phyloP scores from a whole-genome alignment of 2,888 invertebrate species.

The Tetragonisca angustula region DNA sequence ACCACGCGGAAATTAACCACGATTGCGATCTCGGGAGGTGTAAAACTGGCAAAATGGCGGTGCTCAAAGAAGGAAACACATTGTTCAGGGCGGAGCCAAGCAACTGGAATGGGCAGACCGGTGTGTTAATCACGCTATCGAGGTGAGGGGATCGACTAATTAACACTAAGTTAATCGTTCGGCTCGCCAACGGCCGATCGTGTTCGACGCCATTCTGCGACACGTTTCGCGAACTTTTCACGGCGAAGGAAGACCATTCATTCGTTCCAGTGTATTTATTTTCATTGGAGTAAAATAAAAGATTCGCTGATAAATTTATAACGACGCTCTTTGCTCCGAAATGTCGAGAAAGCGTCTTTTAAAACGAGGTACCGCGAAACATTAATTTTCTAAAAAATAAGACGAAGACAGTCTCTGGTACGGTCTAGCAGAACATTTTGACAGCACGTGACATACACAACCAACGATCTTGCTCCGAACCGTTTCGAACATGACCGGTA shows the following conservation, averaged over 20 bases:
- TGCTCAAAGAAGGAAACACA: slow-evolving; percentile 58
- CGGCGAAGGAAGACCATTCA: background rate
- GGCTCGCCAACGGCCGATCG: slow-evolving; percentile 22
- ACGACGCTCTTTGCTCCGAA: background rate
- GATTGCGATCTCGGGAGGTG: slow-evolving; percentile 70
- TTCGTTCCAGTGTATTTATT: background rate
- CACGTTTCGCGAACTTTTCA: background rate
- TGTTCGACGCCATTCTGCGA: slow-evolving; percentile 15
- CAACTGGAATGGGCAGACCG: slow-evolving; percentile 55
- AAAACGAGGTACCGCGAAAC: background rate
- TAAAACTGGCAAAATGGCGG: slow-evolving; percentile 73
- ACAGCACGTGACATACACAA: background rate
- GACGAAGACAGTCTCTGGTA: background rate
- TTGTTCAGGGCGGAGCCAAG: slow-evolving; percentile 63
- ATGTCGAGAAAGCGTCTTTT: background rate
- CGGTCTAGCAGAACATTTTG: background rate
- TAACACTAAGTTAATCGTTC: slow-evolving; percentile 67
- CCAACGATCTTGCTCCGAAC: background rate
- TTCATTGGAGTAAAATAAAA: background rate
- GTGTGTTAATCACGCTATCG: slow-evolving; percentile 70
- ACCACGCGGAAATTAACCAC: slow-evolving; percentile 62
- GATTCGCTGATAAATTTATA: background rate
- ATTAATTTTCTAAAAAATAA: background rate
- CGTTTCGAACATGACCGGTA: background rate
- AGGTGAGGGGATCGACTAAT: slow-evolving; percentile 66